Conservation (phyloP, 2,113 vertebrate species). For the Anser cygnoides region DNA sequence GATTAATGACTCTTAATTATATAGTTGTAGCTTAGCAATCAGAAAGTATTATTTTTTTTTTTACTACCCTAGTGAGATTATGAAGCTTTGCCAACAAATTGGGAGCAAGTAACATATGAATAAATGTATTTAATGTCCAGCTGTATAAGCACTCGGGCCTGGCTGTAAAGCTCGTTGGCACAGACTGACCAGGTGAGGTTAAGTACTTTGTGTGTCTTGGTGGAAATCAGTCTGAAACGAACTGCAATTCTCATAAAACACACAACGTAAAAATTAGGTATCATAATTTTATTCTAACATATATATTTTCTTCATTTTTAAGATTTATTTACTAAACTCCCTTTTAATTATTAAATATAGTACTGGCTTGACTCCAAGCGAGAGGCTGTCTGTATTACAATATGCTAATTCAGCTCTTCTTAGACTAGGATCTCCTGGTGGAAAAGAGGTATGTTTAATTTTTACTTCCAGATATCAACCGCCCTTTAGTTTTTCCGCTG, state of each 20-base stretch:
- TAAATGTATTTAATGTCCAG: not conserved
- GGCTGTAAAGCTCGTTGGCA: fast-evolving
- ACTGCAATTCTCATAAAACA: not conserved
- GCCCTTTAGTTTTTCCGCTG: not conserved
- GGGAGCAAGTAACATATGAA: not conserved
- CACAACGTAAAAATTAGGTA: fast-evolving
- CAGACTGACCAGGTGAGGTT: not conserved
- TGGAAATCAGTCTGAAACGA: not conserved
- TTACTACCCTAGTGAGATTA: not conserved
- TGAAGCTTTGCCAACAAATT: not conserved
- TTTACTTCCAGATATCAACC: not conserved
- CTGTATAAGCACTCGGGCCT: not conserved
- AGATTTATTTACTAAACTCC: not conserved
- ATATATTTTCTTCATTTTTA: not conserved
- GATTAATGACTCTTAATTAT: not conserved
- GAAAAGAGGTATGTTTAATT: not conserved
- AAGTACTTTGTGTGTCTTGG: not conserved
- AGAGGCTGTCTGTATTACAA: not conserved
- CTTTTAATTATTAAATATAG: not conserved
- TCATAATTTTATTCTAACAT: not conserved
- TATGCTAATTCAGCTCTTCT: not conserved
- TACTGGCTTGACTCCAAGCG: not conserved
- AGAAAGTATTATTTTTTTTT: not conserved
- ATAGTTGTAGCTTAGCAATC: not conserved
- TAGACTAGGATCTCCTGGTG: not conserved